Conservation (phyloP, 1,140 invertebrate species). For the Oscheius sp. region DNA sequence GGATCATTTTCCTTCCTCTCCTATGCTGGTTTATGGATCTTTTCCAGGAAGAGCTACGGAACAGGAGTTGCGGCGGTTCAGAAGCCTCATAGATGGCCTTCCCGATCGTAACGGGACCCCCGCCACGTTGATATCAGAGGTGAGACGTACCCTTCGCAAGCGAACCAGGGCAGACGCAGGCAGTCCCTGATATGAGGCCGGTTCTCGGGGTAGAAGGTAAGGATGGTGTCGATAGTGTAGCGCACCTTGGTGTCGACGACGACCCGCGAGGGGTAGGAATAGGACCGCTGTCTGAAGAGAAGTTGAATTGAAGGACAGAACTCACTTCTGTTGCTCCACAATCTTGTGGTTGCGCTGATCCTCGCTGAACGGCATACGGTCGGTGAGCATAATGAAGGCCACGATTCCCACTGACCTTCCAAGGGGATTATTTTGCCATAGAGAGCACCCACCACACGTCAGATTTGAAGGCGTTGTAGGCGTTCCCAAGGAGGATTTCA, state of each 20-base stretch:
- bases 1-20: too few species aligned
- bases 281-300: not conserved
- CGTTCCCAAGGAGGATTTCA: constrained; percentile 59
- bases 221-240: not conserved
- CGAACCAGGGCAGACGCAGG: not conserved
- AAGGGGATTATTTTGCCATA: not conserved
- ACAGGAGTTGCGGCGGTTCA: not conserved
- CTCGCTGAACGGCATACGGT: constrained; percentile 10
- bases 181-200: not conserved
- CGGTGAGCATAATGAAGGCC: constrained; percentile 1
- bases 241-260: not conserved
- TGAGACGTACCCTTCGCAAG: too few species aligned
- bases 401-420: not conserved
- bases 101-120: too few species aligned
- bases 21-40: too few species aligned
- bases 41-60: not conserved
- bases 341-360: not conserved
- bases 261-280: not conserved
- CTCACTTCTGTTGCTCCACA: not conserved
- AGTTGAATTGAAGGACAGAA: not conserved
- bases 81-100: not conserved
- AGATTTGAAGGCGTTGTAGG: constrained; percentile 39
- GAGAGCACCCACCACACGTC: not conserved
- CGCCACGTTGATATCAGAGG: too few species aligned
- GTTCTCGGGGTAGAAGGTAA: not conserved